A percentile compares a stretch with the other conserved stretches of the same genome.
Conservation (phyloP, 2,113 vertebrate species). For the Nycticryphes semicollaris region DNA sequence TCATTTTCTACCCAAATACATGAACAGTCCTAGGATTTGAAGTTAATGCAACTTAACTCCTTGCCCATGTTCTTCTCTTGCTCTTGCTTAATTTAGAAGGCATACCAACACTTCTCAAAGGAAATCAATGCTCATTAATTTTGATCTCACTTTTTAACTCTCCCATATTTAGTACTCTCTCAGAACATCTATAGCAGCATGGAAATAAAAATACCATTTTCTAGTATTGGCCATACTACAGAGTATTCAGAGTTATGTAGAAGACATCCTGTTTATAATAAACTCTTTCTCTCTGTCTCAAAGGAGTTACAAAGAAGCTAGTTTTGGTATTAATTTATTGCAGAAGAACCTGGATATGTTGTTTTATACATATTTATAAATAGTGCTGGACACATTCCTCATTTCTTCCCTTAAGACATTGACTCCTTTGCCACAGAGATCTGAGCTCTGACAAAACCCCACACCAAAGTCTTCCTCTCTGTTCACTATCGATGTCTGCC, state of each 20-base stretch:
- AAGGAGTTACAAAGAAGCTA: not conserved
- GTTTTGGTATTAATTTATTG: not conserved
- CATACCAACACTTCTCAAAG: slow-evolving; percentile 24
- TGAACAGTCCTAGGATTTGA: slow-evolving; percentile 5
- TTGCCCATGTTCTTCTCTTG: not conserved
- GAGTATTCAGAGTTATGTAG: not conserved
- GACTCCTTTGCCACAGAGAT: not conserved
- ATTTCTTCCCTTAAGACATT: not conserved
- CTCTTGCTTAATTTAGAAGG: slow-evolving; percentile 35
- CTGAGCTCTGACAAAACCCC: not conserved
- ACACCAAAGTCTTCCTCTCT: not conserved
- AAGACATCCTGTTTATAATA: slow-evolving; percentile 3
- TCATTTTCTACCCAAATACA: not conserved
- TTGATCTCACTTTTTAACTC: slow-evolving; percentile 25
- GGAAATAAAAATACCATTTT: not conserved
- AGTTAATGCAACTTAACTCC: slow-evolving; percentile 27
- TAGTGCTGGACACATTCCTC: not conserved
- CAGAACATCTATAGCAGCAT: not conserved
- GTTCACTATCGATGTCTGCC: not conserved
- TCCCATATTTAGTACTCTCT: not conserved
- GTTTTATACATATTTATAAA: not conserved
- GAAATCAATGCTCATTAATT: slow-evolving; percentile 56
- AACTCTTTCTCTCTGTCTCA: not conserved
- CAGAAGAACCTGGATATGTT: not conserved
- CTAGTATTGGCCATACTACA: not conserved